Base-by-base conservation (phyloP, 1,140 invertebrate genomes). In the Augochlora pura region DNA sequence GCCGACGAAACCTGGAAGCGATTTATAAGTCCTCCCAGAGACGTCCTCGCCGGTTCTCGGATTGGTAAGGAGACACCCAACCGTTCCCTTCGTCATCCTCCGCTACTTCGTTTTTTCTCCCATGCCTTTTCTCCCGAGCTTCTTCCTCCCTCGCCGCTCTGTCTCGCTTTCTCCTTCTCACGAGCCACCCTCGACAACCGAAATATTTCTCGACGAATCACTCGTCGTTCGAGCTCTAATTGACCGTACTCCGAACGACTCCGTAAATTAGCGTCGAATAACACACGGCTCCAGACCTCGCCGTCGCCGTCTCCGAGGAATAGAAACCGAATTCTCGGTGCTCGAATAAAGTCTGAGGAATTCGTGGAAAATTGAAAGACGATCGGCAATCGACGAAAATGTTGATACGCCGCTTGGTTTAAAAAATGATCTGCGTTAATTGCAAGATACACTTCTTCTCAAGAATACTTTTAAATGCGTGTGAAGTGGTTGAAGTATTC, bases 1-100 rank as follows among this genome's bases (percentile, higher is more conserved):
- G 64, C 65, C 69, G 73, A 75, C 82, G 85, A 89, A 90, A 86
- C 83, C 86, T 90, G 88, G 85, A 90, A 90, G 82, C 88, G 88
- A 91, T 91, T 91, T 89, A 91, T 91, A 90, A 89, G 84, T 79
- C 82, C 71, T 57, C 63, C 66, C 74, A 46, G 23, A 66, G 62
- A 49, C 67, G 38, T 82, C 63, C 68, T 42, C 76, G 63, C 27
- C 39, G 64, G 75, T 83, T 86, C 84, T 86, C 76, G 68, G 71
- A 84, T 87, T 80, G 64, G 73, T 81, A 73, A 73, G 59, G 65
- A 80, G 82, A 86, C 74, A 77, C 81, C 81, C 63, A 65, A 32
- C 70, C 54, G 38, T 67, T 16, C 57, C 59, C 38, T 76, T 78
- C 57, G 57, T 64, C 72, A 12, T 66, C 4, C n/a, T n/a, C 60